Evolutionary conservation across 2,888 invertebrate species (phyloP).

Genomic region (Ptilodon capucinus): DNA sequence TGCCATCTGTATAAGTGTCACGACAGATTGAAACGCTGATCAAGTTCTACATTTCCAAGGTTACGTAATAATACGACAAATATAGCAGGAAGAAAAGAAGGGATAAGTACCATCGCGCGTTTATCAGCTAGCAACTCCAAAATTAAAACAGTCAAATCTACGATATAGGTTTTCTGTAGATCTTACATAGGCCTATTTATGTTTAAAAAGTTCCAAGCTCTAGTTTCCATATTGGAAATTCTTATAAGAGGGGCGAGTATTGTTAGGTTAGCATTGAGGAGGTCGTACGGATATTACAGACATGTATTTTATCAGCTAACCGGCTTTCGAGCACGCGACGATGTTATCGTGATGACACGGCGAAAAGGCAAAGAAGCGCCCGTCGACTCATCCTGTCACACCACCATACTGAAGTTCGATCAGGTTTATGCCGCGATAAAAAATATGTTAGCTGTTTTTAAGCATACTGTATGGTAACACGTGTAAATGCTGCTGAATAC

Average conservation of each 20-base stretch:
- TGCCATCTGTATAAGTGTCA: constrained; percentile 3
- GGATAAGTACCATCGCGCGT: too few relatives aligned
- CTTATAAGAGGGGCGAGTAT: constrained; percentile 3
- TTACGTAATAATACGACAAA: too few relatives aligned
- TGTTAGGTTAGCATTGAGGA: constrained; percentile 20
- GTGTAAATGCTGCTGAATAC: constrained; percentile 8
- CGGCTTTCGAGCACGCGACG: constrained; percentile 48
- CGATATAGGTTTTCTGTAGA: too few relatives aligned
- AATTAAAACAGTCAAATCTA: too few relatives aligned
- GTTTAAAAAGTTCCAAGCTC: too few relatives aligned
- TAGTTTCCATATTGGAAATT: constrained; percentile 6
- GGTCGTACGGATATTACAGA: constrained; percentile 37
- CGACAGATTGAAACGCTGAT: not conserved
- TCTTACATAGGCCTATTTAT: too few relatives aligned
- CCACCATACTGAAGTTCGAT: constrained; percentile 19
- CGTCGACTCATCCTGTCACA: constrained; percentile 33
- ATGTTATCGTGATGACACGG: constrained; percentile 61
- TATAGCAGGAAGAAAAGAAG: too few relatives aligned
- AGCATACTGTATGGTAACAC: constrained; percentile 4
- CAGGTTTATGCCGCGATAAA: constrained; percentile 15
- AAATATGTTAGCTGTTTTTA: constrained; percentile 6
- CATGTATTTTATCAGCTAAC: constrained; percentile 52
- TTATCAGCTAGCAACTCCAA: too few relatives aligned
- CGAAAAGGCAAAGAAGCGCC: constrained; percentile 43
- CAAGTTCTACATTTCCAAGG: too few relatives aligned